A percentile compares a stretch with the other conserved stretches of the same genome.
Conservation (phyloP, 2,797 vertebrate species). For the Catostomus latipinnis region DNA sequence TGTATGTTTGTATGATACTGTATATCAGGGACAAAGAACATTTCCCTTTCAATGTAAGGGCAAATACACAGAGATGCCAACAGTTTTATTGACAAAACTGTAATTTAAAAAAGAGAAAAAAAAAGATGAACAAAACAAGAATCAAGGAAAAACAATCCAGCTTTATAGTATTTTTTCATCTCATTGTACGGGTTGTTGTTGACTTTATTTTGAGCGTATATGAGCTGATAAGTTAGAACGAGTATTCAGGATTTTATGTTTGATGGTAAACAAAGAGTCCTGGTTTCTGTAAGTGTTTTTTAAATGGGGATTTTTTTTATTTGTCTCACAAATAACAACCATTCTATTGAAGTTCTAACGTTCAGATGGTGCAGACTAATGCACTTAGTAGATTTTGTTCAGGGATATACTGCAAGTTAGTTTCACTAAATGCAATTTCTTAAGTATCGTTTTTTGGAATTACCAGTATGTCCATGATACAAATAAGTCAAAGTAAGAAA, state of each 20-base stretch:
- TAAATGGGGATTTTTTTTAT: not conserved
- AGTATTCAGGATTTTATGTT: slow-evolving; percentile 54
- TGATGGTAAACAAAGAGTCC: slow-evolving; percentile 14
- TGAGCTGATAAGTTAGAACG: slow-evolving; percentile 59
- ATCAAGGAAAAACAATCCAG: slow-evolving; percentile 39
- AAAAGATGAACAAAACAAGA: not conserved
- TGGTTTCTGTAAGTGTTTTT: not conserved
- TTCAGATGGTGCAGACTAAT: slow-evolving; percentile 26
- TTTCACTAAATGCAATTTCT: not conserved
- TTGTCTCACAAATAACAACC: slow-evolving; percentile 18
- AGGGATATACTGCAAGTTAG: slow-evolving; percentile 30
- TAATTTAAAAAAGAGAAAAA: slow-evolving; percentile 26
- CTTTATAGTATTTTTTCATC: slow-evolving; percentile 56
- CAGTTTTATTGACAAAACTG: slow-evolving; percentile 26
- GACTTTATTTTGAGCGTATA: slow-evolving; percentile 56
- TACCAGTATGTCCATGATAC: not conserved
- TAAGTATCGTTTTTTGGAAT: not conserved
- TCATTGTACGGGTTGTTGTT: slow-evolving; percentile 59
- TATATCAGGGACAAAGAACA: slow-evolving; percentile 39
- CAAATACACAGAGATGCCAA: slow-evolving; percentile 33
- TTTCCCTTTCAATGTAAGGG: slow-evolving; percentile 43
- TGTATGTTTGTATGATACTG: slow-evolving; percentile 19
- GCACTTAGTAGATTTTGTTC: slow-evolving; percentile 46
- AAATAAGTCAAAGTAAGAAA: slow-evolving; percentile 12
- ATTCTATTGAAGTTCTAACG: not conserved